Base-by-base conservation (phyloP, 2,888 invertebrate species). In the Nephrotoma appendiculata region DNA sequence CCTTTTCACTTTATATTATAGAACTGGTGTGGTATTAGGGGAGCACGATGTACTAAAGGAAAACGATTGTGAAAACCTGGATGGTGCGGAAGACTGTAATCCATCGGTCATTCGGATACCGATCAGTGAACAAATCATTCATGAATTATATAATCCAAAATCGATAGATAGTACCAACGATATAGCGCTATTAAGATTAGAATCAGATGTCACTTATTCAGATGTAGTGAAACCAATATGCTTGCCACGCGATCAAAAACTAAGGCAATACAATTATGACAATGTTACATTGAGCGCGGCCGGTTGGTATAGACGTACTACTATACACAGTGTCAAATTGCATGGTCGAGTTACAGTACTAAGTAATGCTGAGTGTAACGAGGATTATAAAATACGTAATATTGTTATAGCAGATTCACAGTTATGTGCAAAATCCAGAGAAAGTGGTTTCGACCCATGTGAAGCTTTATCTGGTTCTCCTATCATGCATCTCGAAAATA, bases 161-260 rank as follows among this genome's bases (percentile, higher is more conserved):
- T 93, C 94, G 86, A 89, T 89, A 1, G 93, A 94, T 89, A 95
- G 95, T 89, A 91, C 92, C 42, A 92, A 96, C 89, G 96, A 96
- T 89, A 95, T 96, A 57, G 96, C 95, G 0, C 91, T 96, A 12
- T 89, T 96, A 48, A 93, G 96, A 87, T 91, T 96, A 12, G 89
- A 91, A 0, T 89, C 90, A 0, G 91, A 93, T 43, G 94, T 94
- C 0, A 88, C 89, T 4, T 94, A 92, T 89, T 93, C 93, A 86
- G 94, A 93, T 89, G 19, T 86, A 12, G 45, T 86, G 9, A 48
- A 48, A 86, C 41, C 48, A 41, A 48, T 86, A 9, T 86, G 48
- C n/a, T 88, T 95, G 41, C 95, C 95, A 0, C 88, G 90, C 15
- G 89, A 88, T 41, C 71, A 88, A 0, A 88, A 90, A 42, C 89